Evolutionary conservation across 2,888 invertebrate species (phyloP).

Genomic region (Teleiodes luculella): DNA sequence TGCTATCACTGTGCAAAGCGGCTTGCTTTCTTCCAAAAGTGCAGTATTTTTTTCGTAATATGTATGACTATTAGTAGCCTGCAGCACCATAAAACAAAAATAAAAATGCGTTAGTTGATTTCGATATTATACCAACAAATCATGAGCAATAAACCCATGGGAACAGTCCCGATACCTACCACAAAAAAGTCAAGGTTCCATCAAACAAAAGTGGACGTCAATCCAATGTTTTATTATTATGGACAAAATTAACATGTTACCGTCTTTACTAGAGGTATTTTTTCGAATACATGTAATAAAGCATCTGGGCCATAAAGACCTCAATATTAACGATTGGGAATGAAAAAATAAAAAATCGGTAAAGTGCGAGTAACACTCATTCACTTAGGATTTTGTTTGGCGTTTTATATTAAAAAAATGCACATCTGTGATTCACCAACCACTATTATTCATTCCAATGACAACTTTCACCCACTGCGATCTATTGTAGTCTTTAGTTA

Average conservation of each 20-base stretch:
- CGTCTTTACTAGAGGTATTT: constrained; percentile 53
- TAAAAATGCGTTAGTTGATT: not conserved
- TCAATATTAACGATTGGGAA: constrained; percentile 71
- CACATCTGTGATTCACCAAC: no score
- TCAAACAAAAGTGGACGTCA: constrained; percentile 20
- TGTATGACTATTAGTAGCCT: no score
- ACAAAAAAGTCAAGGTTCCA: constrained; percentile 6
- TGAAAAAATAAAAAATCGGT: constrained; percentile 41
- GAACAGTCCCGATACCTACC: not conserved
- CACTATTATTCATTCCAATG: no score
- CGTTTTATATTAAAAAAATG: no score
- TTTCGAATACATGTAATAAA: constrained; percentile 57
- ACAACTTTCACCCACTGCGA: no score
- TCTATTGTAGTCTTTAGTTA: no score
- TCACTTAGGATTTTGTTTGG: no score
- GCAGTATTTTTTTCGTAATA: no score
- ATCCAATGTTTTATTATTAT: constrained; percentile 57
- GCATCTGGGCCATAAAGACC: constrained; percentile 62
- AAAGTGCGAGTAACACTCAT: not conserved
- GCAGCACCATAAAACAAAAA: no score
- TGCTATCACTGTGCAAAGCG: no score
- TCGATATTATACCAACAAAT: not conserved
- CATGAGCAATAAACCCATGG: not conserved
- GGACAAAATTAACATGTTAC: constrained; percentile 69
- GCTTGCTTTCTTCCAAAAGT: no score